These are phyloP conservation scores for Xanthia icteritia DNA, from an alignment of 2,888 invertebrate species.

Conservation along the genomic window DNA sequence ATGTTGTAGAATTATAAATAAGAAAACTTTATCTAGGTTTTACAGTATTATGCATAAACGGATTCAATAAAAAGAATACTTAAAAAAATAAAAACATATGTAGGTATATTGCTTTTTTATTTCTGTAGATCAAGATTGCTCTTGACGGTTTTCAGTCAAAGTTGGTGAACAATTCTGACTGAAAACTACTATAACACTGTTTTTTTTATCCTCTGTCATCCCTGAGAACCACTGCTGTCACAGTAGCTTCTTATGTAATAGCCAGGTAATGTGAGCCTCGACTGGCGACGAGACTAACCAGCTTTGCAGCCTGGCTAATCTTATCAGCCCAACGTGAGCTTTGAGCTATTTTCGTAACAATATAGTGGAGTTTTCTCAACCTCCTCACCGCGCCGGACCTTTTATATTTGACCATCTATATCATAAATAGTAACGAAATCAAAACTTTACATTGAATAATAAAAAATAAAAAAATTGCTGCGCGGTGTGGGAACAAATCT, in stretches of 20 bases:
- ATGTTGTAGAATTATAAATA: not conserved
- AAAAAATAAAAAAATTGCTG: too few species aligned
- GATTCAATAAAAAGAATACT: not conserved
- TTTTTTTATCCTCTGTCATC: not conserved
- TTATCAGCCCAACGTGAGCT: not conserved
- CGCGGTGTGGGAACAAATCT: too few species aligned
- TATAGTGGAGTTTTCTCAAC: not conserved
- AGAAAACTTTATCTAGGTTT: not conserved
- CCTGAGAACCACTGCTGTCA: not conserved
- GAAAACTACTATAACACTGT: not conserved
- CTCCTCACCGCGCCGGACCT: not conserved
- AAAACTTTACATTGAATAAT: too few species aligned
- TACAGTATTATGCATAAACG: not conserved
- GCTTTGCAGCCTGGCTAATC: not conserved
- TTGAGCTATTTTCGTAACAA: conserved; percentile 3
- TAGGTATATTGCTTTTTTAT: not conserved
- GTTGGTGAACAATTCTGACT: not conserved
- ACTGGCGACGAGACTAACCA: not conserved
- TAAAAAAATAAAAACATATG: not conserved
- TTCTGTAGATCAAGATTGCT: not conserved
- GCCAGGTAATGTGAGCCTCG: not conserved
- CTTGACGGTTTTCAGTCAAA: not conserved
- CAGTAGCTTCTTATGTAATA: not conserved
- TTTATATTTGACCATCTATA: not conserved
- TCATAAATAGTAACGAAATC: too few species aligned